Percentiles rank a stretch among this genome's conserved stretches.
These are phyloP conservation scores for Leptinotarsa defecta DNA, from an alignment of 1,140 invertebrate genomes.

Conservation along the genomic window DNA sequence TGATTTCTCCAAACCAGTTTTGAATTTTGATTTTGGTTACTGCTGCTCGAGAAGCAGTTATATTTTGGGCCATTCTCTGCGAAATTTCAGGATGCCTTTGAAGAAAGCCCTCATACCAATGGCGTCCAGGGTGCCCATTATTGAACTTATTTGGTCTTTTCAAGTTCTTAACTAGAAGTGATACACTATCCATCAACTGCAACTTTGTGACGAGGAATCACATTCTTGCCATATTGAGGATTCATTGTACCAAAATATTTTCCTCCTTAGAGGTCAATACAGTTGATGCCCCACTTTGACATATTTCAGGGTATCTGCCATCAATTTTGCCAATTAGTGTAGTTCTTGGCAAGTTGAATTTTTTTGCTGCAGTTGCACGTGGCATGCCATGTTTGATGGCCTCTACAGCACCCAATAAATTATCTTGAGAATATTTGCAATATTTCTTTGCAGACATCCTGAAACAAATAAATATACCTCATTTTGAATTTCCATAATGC, in stretches of 20 bases:
- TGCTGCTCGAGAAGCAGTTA: slow-evolving; percentile 11
- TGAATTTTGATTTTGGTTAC: slow-evolving; percentile 5
- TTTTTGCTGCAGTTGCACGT: slow-evolving; percentile 1
- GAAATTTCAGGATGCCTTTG: slow-evolving; percentile 11
- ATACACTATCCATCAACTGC: slow-evolving; percentile 21
- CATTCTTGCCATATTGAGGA: slow-evolving; percentile 20
- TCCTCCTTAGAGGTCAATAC: not conserved
- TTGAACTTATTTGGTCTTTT: slow-evolving; percentile 11
- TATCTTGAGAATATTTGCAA: not conserved
- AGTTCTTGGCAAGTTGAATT: slow-evolving; percentile 10
- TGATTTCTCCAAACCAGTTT: slow-evolving; percentile 1
- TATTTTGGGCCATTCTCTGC: slow-evolving; percentile 13
- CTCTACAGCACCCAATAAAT: not conserved
- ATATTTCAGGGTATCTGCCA: slow-evolving; percentile 1
- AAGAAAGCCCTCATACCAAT: slow-evolving; percentile 10
- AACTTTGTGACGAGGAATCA: slow-evolving; percentile 15
- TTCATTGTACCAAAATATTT: slow-evolving; percentile 16
- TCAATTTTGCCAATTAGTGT: slow-evolving; percentile 21
- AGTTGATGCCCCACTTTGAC: slow-evolving; percentile 10
- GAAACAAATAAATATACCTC: not conserved
- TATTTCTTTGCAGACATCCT: not conserved
- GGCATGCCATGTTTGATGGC: not conserved
- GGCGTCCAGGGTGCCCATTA: slow-evolving; percentile 1
- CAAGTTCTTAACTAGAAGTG: slow-evolving; percentile 15
- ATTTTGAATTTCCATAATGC: not conserved